Evolutionary conservation across 2,797 vertebrate species (phyloP).

Genomic region (Crypturellus tataupa): DNA sequence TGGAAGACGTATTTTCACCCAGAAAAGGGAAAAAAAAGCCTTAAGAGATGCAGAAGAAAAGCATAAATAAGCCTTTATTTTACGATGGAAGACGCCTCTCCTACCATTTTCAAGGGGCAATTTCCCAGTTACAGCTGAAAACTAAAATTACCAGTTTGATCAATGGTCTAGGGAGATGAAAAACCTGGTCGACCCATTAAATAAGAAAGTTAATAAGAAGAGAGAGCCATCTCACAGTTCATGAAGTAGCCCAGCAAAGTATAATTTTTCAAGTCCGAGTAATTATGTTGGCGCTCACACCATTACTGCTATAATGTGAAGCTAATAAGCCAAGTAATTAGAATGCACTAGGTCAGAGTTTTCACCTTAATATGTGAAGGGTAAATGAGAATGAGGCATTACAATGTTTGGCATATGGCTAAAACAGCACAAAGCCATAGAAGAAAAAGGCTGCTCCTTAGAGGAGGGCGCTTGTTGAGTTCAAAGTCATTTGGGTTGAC

Average conservation of each 20-base stretch:
- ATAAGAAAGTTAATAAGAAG: conserved; percentile 72
- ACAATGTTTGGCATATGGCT: conserved; percentile 65
- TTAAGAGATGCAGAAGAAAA: not conserved
- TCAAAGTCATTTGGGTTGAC: conserved; percentile 30
- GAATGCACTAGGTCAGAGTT: conserved; percentile 80
- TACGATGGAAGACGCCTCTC: not conserved
- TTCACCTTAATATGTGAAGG: conserved; percentile 80
- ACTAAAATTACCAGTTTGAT: conserved; percentile 66
- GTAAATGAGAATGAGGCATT: conserved; percentile 72
- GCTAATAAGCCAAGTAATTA: conserved; percentile 85
- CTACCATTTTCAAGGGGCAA: not conserved
- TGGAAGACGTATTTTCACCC: not conserved
- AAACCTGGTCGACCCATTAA: conserved; percentile 68
- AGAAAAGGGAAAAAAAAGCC: not conserved
- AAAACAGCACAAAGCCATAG: not conserved
- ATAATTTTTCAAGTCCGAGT: conserved; percentile 80
- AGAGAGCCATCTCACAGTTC: conserved; percentile 68
- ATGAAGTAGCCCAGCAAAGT: conserved; percentile 74
- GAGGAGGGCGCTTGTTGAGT: not conserved
- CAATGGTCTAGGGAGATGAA: conserved; percentile 64
- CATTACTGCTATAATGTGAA: conserved; percentile 82
- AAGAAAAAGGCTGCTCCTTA: conserved; percentile 21
- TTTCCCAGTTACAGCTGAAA: conserved; percentile 28
- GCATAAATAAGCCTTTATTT: not conserved
- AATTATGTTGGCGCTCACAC: conserved; percentile 78